Evolutionary conservation across 2,888 invertebrate genomes (phyloP), one percentile per base, ranked within the genome.

Genomic region (Perizoma affinitatum): DNA sequence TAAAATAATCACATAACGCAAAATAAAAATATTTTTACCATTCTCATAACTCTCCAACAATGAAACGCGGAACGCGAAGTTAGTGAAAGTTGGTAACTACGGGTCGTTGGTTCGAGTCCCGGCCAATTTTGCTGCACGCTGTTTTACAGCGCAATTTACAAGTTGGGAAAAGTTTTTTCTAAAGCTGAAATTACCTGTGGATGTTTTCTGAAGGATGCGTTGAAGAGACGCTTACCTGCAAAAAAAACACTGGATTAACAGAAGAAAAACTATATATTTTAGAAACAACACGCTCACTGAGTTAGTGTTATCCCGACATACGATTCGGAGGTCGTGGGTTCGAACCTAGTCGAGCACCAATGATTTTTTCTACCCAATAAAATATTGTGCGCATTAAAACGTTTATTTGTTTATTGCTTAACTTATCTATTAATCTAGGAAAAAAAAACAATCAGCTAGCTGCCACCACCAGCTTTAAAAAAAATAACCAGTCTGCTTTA

Each of bases 71-170:
- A 59, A 68, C 58, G 68, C 67, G 65, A 79, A 84, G 76, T 82
- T 80, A 68, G 72, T 61, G 57, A 72, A 82, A 83, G 81, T 85
- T 82, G 73, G 71, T 79, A 82, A 80, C 83, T 74, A 72, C 73
- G 61, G 73, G 75, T 69, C 68, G 70, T 61, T 67, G 72, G 79
- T 80, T 78, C 77, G 78, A 83, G 74, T 74, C 74, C 72, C 64
- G 72, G 71, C 75, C 77, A 80, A 82, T 81, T 84, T 86, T 75
- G 79, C 79, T 57, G 76, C 74, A 74, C 75, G 70, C 73, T 74
- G 71, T 60, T 67, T 73, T 65, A 72, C 70, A 56, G 66, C 59
- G 80, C 82, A 85, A 83, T 84, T 83, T 83, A 70, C 76, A 84
- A 84, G 80, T 83, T 81, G 64, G 73, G 75, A 76, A 84, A 82